Evolutionary conservation across 2,888 invertebrate genomes (phyloP).

Genomic region (Uropetala carovei): DNA sequence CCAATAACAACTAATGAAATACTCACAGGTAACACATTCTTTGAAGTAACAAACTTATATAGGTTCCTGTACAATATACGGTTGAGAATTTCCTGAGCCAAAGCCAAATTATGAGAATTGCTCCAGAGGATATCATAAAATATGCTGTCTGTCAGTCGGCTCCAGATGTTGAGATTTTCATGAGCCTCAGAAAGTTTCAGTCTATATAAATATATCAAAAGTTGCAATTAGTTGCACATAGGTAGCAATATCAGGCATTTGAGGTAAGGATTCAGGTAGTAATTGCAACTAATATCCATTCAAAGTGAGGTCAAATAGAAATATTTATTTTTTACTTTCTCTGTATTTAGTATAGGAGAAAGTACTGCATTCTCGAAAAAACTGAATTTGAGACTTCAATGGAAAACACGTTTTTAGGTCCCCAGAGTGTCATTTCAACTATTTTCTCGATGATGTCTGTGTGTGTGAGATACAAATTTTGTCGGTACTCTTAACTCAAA

Average conservation of each 20-base stretch:
- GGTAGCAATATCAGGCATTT: no score
- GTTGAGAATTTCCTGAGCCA: conserved; percentile 69
- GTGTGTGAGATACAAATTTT: no score
- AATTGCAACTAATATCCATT: not conserved
- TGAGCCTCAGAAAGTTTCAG: conserved; percentile 70
- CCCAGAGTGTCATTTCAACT: no score
- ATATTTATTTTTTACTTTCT: not conserved
- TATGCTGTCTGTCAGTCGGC: conserved; percentile 71
- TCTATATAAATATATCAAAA: conserved; percentile 65
- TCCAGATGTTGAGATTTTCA: conserved; percentile 69
- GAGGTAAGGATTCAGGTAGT: not conserved
- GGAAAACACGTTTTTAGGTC: no score
- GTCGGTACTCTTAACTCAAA: no score
- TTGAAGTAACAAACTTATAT: conserved; percentile 31
- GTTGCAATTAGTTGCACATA: not conserved
- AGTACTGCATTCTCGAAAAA: no score
- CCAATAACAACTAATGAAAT: not conserved
- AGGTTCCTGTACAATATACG: conserved; percentile 66
- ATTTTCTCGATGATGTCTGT: no score
- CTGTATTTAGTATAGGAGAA: no score
- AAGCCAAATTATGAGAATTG: conserved; percentile 67
- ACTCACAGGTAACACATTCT: conserved; percentile 42
- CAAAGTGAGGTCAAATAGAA: not conserved
- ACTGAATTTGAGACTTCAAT: no score
- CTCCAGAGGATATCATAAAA: conserved; percentile 70